phyloP scores from a whole-genome alignment of 2,797 vertebrate species.

The Mycteria americana region DNA sequence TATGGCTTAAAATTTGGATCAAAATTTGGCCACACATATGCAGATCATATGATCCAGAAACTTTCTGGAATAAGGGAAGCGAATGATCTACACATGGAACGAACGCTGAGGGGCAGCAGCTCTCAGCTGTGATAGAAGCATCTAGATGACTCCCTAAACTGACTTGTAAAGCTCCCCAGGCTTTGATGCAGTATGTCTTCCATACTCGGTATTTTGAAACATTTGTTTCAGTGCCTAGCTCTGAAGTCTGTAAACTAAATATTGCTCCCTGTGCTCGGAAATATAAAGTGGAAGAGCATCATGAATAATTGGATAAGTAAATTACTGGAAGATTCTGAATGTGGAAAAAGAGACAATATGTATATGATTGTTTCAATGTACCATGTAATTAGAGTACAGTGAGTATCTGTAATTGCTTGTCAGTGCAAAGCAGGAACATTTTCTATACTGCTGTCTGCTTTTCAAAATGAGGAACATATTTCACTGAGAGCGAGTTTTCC shows the following conservation, averaged over 20 bases:
- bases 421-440: neutral
- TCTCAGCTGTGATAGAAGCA: neutral
- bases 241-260: neutral
- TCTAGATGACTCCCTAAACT: neutral
- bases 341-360: neutral
- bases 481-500: neutral
- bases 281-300: neutral
- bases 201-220: neutral
- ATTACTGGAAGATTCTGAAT: neutral
- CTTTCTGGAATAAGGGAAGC: neutral
- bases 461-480: neutral
- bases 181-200: neutral
- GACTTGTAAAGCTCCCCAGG: neutral
- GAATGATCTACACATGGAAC: neutral
- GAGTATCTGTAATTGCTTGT: conserved; percentile 3
- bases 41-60: neutral
- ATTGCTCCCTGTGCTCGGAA: neutral
- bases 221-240: neutral
- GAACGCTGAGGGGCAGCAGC: neutral
- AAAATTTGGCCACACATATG: neutral
- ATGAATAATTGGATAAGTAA: neutral
- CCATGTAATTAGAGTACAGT: neutral
- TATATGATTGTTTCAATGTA: conserved; percentile 13
- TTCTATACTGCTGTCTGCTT: neutral
- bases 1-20: neutral